A percentile compares a stretch with the other conserved stretches of the same genome.
Evolutionary conservation across 2,888 invertebrate species (phyloP).

Genomic region (Ormyrus labotus): DNA sequence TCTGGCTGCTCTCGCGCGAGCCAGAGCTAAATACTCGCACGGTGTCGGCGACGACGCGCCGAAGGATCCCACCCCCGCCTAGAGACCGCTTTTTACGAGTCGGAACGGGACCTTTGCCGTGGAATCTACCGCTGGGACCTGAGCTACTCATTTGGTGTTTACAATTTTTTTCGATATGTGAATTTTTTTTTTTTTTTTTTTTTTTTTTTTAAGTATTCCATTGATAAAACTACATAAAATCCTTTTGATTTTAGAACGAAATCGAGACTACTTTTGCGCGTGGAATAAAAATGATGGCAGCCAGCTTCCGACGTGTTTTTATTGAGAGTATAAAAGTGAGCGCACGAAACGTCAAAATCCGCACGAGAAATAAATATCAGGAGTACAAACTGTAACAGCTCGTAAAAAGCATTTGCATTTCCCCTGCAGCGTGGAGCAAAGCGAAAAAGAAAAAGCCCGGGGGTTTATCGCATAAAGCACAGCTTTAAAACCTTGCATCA

Average conservation of each 20-base stretch:
- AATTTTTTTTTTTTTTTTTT: slow-evolving; percentile 1
- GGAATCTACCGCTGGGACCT: neutral
- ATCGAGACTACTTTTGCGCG: too few relatives aligned
- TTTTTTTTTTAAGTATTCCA: neutral
- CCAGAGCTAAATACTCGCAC: slow-evolving; percentile 32
- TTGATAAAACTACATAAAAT: neutral
- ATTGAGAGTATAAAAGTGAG: too few relatives aligned
- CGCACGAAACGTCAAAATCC: too few relatives aligned
- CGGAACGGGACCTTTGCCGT: neutral
- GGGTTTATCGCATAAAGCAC: neutral
- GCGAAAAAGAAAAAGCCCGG: too few relatives aligned
- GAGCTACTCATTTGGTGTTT: too few relatives aligned
- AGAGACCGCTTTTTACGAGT: neutral
- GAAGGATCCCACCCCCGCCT: neutral
- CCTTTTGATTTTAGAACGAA: neutral
- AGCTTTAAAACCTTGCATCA: slow-evolving; percentile 27
- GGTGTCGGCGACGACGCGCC: slow-evolving; percentile 3
- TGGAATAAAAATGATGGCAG: too few relatives aligned
- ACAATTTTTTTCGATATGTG: too few relatives aligned
- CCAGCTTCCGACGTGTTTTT: too few relatives aligned
- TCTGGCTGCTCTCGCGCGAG: slow-evolving; percentile 65
- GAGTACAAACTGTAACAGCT: too few relatives aligned
- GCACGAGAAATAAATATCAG: too few relatives aligned
- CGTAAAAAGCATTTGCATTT: too few relatives aligned
- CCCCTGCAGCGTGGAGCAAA: too few relatives aligned